Evolutionary conservation across 2,888 invertebrate genomes (phyloP), one percentile per base, ranked within the genome.

Genomic region (Salticus scenicus): DNA sequence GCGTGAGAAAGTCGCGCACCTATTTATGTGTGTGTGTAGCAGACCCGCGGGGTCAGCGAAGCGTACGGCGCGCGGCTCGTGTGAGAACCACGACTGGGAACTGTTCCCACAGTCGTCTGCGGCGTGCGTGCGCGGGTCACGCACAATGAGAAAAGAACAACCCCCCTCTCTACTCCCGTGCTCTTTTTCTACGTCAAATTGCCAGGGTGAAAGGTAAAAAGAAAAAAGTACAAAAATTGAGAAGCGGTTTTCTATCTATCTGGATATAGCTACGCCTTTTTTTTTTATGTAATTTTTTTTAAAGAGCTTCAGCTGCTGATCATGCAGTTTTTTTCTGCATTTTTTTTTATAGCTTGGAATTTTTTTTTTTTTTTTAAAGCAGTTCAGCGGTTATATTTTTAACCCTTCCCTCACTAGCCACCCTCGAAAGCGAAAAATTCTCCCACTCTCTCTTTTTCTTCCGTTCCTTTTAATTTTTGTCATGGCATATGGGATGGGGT

Each of bases 1-100:
- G 87, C 78, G 84, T 84, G 87, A 79, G 87, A 87, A 84, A 78
- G 84, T 78, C 72, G 72, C 83, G 87, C 78, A 75, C 73, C 82
- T 84, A 80, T 84, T 76, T 83, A 66, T 72, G 76, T 69, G 67
- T 24, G 33, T 67, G 67, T 67, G n/a, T n/a, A n/a, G 67, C 37
- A 37, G 31, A 30, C 64, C 37, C 66, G 42, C 30, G 83, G 74
- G 87, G 87, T 87, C 87, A 87, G 70, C 73, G 67, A 76, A 67
- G 87, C 87, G 75, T 80, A 75, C 73, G 47, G 87, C 77, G 87
- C 77, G 42, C n/a, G 76, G 73, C 85, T 74, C 83, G 84, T 85
- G 87, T 87, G 87, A 85, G 87, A 85, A 87, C 85, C 69, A 57
- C 69, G 74, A 63, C 69, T 51, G 57, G 63, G 27, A 41, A 57